Evolutionary conservation across 2,797 vertebrate species (phyloP).

Genomic region (Parotocinclus haroldoi): DNA sequence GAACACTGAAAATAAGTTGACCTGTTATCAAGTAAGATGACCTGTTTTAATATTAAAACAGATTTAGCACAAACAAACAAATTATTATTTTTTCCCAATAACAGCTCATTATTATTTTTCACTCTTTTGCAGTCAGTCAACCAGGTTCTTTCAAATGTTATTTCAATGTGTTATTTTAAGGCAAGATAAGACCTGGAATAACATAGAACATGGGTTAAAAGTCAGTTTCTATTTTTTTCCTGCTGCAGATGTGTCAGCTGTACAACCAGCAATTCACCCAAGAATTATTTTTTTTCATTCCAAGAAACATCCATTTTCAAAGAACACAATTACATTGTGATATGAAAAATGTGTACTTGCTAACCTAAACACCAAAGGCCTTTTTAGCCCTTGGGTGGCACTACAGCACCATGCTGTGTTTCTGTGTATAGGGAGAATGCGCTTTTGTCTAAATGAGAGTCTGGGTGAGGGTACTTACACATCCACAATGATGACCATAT

Average conservation of each 20-base stretch:
- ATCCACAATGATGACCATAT: conserved; percentile 99
- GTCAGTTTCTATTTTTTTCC: conserved; percentile 17
- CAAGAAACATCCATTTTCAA: conserved; percentile 24
- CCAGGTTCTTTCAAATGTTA: not conserved
- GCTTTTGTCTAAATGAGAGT: conserved; percentile 13
- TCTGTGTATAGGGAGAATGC: not conserved
- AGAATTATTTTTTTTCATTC: conserved; percentile 29
- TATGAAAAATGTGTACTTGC: conserved; percentile 26
- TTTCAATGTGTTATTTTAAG: conserved; percentile 7
- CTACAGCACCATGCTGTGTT: conserved; percentile 57
- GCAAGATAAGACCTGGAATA: conserved; percentile 31
- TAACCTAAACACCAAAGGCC: not conserved
- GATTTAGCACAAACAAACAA: not conserved
- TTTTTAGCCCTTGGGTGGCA: conserved; percentile 65
- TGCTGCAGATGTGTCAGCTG: conserved; percentile 21
- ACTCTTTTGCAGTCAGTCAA: no score
- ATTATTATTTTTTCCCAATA: no score
- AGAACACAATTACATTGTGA: conserved; percentile 16
- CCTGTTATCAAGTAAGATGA: no score
- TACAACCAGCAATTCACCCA: conserved; percentile 3
- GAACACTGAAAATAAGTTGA: conserved; percentile 2
- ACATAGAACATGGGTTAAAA: conserved; percentile 25
- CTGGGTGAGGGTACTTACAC: conserved; percentile 83
- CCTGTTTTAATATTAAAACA: not conserved
- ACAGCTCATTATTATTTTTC: no score